These are phyloP conservation scores for Epinephelus awoara DNA, from an alignment of 2,797 vertebrate species.

Conservation along the genomic window DNA sequence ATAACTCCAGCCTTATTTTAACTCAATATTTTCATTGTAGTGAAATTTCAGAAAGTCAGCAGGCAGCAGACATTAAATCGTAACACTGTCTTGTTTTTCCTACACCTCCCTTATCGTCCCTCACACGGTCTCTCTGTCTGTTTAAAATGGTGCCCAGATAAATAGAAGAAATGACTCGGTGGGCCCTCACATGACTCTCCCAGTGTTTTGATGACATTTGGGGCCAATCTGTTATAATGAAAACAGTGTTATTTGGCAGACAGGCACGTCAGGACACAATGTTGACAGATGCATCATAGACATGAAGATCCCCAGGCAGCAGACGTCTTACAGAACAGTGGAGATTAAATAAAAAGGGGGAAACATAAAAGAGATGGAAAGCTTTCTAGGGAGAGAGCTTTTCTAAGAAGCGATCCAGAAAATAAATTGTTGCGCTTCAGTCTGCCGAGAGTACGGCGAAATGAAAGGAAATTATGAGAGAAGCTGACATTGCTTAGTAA, in stretches of 20 bases:
- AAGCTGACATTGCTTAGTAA: constrained; percentile 41
- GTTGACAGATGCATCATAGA: constrained; percentile 66
- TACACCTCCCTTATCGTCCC: constrained; percentile 30
- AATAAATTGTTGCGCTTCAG: constrained; percentile 32
- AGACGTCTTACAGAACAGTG: constrained; percentile 49
- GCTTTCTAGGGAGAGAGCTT: constrained; percentile 57
- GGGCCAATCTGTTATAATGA: constrained; percentile 54
- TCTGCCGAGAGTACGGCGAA: constrained; percentile 36
- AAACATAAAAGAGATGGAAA: constrained; percentile 34
- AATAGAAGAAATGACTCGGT: constrained; percentile 32
- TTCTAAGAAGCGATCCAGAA: constrained; percentile 58
- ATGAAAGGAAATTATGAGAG: constrained; percentile 46
- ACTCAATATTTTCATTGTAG: constrained; percentile 3
- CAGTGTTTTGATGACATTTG: constrained; percentile 56
- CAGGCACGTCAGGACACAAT: constrained; percentile 48
- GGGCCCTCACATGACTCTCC: constrained; percentile 57
- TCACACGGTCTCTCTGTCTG: constrained; percentile 9
- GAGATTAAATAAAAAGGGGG: constrained; percentile 38
- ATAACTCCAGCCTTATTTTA: not conserved
- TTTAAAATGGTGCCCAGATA: constrained; percentile 39
- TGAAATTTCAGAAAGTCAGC: constrained; percentile 12
- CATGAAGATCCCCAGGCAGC: constrained; percentile 51
- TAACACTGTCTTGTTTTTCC: constrained; percentile 18
- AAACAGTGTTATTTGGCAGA: constrained; percentile 73
- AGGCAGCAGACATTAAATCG: constrained; percentile 3